These are phyloP conservation scores for Hemicordylus capensis DNA, from an alignment of 2,113 vertebrate species.

Conservation along the genomic window DNA sequence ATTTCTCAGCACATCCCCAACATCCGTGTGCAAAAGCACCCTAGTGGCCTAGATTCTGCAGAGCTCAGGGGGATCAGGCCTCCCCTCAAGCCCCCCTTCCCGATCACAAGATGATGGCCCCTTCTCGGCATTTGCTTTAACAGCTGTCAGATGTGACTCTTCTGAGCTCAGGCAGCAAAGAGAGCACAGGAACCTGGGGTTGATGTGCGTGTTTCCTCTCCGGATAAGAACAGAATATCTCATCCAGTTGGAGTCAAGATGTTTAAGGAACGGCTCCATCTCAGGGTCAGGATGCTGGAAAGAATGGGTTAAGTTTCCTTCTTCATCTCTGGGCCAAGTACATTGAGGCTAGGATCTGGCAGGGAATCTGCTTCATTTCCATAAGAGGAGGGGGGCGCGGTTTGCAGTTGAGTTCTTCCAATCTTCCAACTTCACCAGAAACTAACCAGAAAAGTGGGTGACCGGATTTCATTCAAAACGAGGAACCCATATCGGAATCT, in stretches of 20 bases:
- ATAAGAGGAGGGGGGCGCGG: not conserved
- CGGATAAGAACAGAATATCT: conserved; percentile 14
- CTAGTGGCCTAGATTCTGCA: not conserved
- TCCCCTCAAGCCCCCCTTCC: not conserved
- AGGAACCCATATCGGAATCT: not conserved
- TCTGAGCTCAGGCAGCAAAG: not conserved
- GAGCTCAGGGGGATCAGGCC: not conserved
- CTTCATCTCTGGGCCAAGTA: not conserved
- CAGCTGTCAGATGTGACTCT: conserved; percentile 16
- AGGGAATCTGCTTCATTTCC: conserved; percentile 3
- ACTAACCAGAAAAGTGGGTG: not conserved
- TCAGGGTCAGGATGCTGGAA: not conserved
- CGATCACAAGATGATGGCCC: not conserved
- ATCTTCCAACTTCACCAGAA: not conserved
- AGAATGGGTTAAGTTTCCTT: conserved; percentile 20
- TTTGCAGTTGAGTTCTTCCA: too few relatives aligned
- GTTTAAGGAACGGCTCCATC: not conserved
- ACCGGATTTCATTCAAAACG: not conserved
- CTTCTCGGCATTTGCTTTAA: not conserved
- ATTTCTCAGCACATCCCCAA: not conserved
- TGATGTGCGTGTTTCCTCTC: conserved; percentile 3
- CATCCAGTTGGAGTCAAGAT: conserved; percentile 9
- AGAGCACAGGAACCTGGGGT: not conserved
- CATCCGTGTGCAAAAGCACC: not conserved
- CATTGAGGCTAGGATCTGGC: not conserved